Evolutionary conservation across 2,888 invertebrate species (phyloP).

Genomic region (Athalia rosae): DNA sequence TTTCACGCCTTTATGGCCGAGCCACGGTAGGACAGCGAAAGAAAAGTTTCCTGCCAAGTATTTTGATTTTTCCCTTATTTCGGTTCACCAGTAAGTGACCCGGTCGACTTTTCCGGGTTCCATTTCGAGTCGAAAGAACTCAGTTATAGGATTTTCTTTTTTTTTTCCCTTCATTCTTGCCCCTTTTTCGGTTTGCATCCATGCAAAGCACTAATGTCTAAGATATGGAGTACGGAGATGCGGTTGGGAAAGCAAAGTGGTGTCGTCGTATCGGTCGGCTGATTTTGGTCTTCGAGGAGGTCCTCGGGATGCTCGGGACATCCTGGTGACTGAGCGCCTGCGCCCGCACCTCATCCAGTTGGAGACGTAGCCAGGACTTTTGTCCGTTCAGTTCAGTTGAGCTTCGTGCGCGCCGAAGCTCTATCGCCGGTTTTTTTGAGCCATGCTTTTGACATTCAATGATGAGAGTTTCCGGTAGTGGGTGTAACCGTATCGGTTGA

Average conservation of each 20-base stretch:
- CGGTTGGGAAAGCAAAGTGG: constrained; percentile 4
- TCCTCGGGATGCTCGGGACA: constrained; percentile 15
- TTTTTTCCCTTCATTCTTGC: neutral
- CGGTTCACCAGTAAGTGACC: no score
- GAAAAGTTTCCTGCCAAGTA: no score
- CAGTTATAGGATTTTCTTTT: neutral
- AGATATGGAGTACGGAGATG: neutral
- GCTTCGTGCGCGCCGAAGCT: constrained; percentile 66
- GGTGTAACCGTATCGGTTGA: constrained; percentile 4
- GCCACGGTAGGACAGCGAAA: no score
- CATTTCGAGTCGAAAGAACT: neutral
- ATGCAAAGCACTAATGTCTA: neutral
- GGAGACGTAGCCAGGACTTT: constrained; percentile 68
- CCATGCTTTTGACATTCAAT: neutral
- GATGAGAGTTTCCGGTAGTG: constrained; percentile 14
- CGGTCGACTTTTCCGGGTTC: no score
- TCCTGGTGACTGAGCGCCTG: constrained; percentile 28
- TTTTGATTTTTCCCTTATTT: no score
- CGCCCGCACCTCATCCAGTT: constrained; percentile 47
- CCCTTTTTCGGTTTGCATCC: neutral
- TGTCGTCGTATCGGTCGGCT: constrained; percentile 26
- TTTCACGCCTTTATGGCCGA: no score
- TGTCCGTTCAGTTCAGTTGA: constrained; percentile 64
- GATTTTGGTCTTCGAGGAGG: constrained; percentile 17
- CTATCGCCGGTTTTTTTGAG: constrained; percentile 25